A percentile compares a stretch with the other conserved stretches of the same genome.
Evolutionary conservation across 2,888 invertebrate genomes (phyloP).

Genomic region (Helobdella robusta): DNA sequence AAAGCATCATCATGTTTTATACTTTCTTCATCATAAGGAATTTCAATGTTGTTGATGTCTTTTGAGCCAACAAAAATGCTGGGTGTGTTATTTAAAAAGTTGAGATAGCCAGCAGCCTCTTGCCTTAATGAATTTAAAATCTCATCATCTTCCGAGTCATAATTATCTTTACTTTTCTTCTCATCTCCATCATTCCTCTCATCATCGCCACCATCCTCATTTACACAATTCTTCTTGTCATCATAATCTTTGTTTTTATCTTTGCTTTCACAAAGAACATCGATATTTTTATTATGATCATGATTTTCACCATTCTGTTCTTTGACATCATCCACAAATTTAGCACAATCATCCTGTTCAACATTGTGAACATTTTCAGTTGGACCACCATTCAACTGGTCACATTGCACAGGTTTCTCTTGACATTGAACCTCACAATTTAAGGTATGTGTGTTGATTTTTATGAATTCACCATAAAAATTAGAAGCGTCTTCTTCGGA

Average conservation of each 20-base stretch:
- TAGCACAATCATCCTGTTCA: too few relatives aligned
- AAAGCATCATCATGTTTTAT: background rate
- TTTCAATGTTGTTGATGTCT: background rate
- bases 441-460: too few relatives aligned
- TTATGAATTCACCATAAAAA: too few relatives aligned
- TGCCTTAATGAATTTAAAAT: background rate
- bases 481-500: too few relatives aligned
- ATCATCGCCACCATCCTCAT: background rate
- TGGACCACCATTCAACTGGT: too few relatives aligned
- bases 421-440: too few relatives aligned
- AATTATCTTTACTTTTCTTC: background rate
- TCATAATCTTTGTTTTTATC: background rate
- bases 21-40: slow-evolving; percentile 2
- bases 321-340: too few relatives aligned
- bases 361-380: too few relatives aligned
- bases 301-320: background rate
- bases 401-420: too few relatives aligned
- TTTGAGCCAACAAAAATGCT: background rate
- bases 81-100: background rate
- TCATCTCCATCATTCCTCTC: background rate
- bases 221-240: background rate
- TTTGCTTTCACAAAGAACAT: background rate
- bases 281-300: background rate
- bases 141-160: background rate
- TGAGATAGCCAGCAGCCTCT: background rate